Percentiles rank a stretch among this genome's conserved stretches.
phyloP scores from a whole-genome alignment of 1,140 invertebrate genomes.

The Camponotus floridanus region DNA sequence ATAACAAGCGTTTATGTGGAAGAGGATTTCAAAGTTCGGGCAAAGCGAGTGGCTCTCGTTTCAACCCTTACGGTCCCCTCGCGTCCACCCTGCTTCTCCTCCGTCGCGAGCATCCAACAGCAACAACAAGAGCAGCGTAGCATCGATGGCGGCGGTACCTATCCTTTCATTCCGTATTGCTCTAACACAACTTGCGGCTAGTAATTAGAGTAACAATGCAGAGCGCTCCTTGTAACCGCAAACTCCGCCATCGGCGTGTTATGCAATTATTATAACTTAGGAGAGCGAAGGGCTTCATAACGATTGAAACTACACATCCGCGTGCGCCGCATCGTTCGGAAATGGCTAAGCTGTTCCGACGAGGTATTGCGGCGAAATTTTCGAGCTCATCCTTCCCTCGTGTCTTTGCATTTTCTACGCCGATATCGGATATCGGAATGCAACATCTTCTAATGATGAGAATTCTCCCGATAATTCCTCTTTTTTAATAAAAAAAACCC shows the following conservation, averaged over 20 bases:
- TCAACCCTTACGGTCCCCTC: conserved; percentile 54
- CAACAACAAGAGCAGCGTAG: conserved; percentile 40
- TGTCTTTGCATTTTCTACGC: not conserved
- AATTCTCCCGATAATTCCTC: not conserved
- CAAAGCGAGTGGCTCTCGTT: conserved; percentile 72
- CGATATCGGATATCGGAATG: not conserved
- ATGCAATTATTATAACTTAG: conserved; percentile 69
- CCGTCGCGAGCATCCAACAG: conserved; percentile 3
- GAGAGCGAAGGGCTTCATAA: conserved; percentile 54
- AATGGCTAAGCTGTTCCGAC: conserved; percentile 23
- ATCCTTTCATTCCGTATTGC: conserved; percentile 28
- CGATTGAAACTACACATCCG: conserved; percentile 61
- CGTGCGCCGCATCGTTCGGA: conserved; percentile 10
- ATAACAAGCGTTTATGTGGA: conserved; percentile 73
- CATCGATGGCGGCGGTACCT: conserved; percentile 36
- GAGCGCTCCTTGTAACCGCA: conserved; percentile 46
- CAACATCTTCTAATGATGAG: not conserved
- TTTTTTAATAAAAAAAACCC: not conserved
- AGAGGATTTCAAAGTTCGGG: conserved; percentile 70
- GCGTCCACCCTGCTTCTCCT: conserved; percentile 8
- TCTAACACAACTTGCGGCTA: conserved; percentile 62
- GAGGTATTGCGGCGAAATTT: conserved; percentile 27
- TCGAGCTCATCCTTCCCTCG: not conserved
- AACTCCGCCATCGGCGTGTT: conserved; percentile 67
- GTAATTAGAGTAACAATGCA: conserved; percentile 71